These are phyloP conservation scores for Drosophila bifasciata DNA, from an alignment of 1,140 invertebrate species.

Conservation along the genomic window DNA sequence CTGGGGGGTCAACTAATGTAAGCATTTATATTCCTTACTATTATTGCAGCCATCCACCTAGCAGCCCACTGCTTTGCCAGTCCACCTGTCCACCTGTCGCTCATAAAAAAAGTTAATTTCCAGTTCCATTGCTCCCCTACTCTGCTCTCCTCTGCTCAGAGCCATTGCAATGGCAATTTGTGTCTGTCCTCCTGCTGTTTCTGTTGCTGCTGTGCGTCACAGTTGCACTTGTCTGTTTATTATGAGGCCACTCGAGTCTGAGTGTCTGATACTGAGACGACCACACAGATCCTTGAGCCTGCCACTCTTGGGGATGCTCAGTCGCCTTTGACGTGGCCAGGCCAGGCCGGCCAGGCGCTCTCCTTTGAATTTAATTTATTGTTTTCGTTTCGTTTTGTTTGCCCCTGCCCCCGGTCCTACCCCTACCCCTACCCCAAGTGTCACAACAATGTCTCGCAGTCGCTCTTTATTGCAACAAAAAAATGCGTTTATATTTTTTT, in stretches of 20 bases:
- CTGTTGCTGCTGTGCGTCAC: slow-evolving; percentile 38
- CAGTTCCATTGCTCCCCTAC: slow-evolving; percentile 4
- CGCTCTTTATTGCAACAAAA: slow-evolving; percentile 76
- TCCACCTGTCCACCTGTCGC: slow-evolving; percentile 29
- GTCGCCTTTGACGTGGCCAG: slow-evolving; percentile 65
- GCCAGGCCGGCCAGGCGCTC: slow-evolving; percentile 27
- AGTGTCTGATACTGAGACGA: slow-evolving; percentile 52
- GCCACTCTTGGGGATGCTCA: slow-evolving; percentile 43
- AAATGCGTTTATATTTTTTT: slow-evolving; percentile 42
- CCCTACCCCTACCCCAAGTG: slow-evolving; percentile 37
- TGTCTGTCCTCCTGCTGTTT: slow-evolving; percentile 17
- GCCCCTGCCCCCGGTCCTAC: neutral
- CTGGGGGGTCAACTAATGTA: too few species aligned
- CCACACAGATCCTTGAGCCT: slow-evolving; percentile 55
- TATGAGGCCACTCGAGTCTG: slow-evolving; percentile 67
- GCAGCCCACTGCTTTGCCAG: neutral
- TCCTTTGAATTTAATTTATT: slow-evolving; percentile 80
- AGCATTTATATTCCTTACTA: too few species aligned
- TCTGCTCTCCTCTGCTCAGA: neutral
- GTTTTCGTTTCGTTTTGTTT: slow-evolving; percentile 60
- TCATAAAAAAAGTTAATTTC: slow-evolving; percentile 8
- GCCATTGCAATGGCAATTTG: slow-evolving; percentile 21
- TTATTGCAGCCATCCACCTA: too few species aligned
- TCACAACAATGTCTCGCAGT: slow-evolving; percentile 72
- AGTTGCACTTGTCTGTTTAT: slow-evolving; percentile 73